These are phyloP conservation scores for Python bivittatus DNA, from an alignment of 2,113 vertebrate species.

Conservation along the genomic window DNA sequence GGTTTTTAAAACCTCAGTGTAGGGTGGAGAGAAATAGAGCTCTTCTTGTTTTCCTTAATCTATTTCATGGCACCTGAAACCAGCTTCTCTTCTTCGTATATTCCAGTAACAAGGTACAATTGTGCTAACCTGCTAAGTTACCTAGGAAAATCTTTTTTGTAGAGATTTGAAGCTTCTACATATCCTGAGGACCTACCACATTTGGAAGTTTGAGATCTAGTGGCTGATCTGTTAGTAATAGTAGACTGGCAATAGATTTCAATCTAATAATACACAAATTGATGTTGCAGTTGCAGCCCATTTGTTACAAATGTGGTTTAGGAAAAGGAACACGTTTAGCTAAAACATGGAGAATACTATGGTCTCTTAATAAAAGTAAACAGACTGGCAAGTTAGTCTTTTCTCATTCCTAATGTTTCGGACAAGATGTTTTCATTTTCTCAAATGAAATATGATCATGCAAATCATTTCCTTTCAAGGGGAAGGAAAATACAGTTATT, in stretches of 20 bases:
- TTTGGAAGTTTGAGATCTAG: neutral
- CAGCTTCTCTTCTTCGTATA: neutral
- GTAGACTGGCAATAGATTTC: neutral
- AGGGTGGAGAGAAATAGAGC: neutral
- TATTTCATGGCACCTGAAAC: neutral
- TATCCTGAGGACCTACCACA: neutral
- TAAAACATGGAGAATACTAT: neutral
- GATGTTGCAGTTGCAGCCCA: neutral
- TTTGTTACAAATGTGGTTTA: conserved; percentile 40
- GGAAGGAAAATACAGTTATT: neutral
- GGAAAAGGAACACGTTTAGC: neutral
- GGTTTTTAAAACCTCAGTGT: neutral
- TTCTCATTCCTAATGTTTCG: neutral
- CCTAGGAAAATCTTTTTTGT: neutral
- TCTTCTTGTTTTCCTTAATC: neutral
- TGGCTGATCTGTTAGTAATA: too few species aligned
- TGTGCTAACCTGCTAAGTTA: neutral
- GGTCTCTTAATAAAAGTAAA: neutral
- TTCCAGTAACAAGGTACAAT: neutral
- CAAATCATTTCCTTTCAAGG: neutral
- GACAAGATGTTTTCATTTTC: neutral
- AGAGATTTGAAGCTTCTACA: neutral
- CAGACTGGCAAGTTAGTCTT: neutral
- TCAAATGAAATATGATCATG: neutral
- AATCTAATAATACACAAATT: neutral